Conservation (phyloP, 2,888 invertebrate species). For the Adelphocoris suturalis region DNA sequence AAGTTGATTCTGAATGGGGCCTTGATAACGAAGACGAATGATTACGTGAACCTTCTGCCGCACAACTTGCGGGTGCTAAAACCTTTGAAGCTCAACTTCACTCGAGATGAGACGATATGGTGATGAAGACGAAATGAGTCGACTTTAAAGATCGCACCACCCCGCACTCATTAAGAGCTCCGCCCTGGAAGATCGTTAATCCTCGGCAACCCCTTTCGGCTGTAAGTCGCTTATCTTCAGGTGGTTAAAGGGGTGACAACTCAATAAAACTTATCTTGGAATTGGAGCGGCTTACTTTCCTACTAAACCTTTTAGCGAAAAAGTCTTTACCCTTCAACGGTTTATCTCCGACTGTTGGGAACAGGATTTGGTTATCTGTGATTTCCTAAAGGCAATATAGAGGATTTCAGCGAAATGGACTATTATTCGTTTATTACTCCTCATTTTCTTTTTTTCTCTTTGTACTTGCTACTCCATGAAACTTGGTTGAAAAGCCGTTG, state of each 20-base stretch:
- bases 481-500: too few species aligned
- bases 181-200: constrained; percentile 41
- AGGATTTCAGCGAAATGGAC: neutral
- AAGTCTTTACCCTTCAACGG: constrained; percentile 2
- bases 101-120: neutral
- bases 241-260: constrained; percentile 54
- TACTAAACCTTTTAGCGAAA: constrained; percentile 47
- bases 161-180: constrained; percentile 37
- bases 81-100: neutral
- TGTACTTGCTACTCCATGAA: too few species aligned
- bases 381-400: constrained; percentile 1
- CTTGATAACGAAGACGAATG: neutral
- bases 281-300: constrained; percentile 46
- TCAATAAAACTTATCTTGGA: constrained; percentile 51
- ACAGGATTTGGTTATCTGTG: neutral
- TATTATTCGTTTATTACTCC: neutral
- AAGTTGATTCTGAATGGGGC: neutral
- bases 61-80: neutral
- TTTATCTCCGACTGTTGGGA: constrained; percentile 24
- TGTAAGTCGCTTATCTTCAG: constrained; percentile 44
- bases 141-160: constrained; percentile 19
- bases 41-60: neutral
- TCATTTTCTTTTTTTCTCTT: too few species aligned
- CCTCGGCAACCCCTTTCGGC: constrained; percentile 38
- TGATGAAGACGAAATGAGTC: constrained; percentile 18